These are phyloP conservation scores for Arctocebus calabarensis DNA, from an alignment of 2,797 vertebrate species.

Conservation along the genomic window DNA sequence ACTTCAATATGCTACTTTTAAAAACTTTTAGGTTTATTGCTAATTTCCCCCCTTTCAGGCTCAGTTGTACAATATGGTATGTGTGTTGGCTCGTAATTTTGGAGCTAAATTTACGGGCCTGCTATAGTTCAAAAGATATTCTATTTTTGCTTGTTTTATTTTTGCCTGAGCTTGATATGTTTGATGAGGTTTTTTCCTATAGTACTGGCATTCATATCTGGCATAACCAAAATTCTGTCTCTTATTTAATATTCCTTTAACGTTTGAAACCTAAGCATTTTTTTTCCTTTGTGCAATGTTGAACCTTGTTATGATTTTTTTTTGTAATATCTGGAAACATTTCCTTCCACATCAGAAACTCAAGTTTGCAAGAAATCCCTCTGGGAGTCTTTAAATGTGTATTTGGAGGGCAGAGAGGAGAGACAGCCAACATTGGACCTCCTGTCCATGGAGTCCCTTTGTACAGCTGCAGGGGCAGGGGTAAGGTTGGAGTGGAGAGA, in stretches of 20 bases:
- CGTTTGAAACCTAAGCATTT: constrained; percentile 84
- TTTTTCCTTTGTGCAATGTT: constrained; percentile 85
- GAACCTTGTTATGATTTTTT: constrained; percentile 81
- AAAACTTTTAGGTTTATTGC: constrained; percentile 86
- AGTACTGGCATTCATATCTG: constrained; percentile 86
- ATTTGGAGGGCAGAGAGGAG: constrained; percentile 76
- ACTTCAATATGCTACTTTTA: constrained; percentile 83
- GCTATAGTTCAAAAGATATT: constrained; percentile 87
- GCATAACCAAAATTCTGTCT: constrained; percentile 86
- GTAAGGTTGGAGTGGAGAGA: background rate
- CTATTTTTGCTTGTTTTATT: constrained; percentile 87
- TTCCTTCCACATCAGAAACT: constrained; percentile 88
- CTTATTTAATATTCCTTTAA: constrained; percentile 85
- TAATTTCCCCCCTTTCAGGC: constrained; percentile 82
- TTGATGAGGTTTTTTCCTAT: constrained; percentile 87
- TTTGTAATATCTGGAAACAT: constrained; percentile 87
- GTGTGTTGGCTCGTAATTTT: constrained; percentile 86
- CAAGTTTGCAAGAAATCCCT: constrained; percentile 86
- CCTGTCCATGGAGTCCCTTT: background rate
- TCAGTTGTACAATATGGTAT: constrained; percentile 87
- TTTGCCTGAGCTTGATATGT: constrained; percentile 86
- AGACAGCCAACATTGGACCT: background rate
- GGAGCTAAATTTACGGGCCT: constrained; percentile 86
- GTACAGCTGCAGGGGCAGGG: background rate
- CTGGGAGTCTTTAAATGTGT: constrained; percentile 86